A percentile compares a stretch with the other conserved stretches of the same genome.
Conservation (phyloP, 2,888 invertebrate species). For the Lithophane semibrunnea region DNA sequence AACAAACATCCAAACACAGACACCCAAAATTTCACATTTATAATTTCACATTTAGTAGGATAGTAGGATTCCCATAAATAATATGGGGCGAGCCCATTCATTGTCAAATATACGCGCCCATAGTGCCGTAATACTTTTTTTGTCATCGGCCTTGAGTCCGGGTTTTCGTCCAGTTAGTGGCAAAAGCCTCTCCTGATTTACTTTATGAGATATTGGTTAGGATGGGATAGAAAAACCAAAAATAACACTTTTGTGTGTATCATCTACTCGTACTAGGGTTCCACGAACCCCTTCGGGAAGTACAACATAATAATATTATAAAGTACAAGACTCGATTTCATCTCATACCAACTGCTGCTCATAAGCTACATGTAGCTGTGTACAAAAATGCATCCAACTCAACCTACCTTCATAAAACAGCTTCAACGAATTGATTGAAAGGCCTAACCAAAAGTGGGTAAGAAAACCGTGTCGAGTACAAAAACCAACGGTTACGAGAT, state of each 20-base stretch:
- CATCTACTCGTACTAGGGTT: no score
- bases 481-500: constrained; percentile 17
- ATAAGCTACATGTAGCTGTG: neutral
- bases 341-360: neutral
- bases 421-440: neutral
- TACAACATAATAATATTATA: neutral
- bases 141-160: neutral
- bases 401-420: neutral
- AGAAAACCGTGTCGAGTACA: constrained; percentile 45
- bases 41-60: no score
- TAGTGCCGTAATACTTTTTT: neutral
- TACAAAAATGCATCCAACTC: neutral
- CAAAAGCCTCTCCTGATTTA: neutral
- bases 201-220: no score
- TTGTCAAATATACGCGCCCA: neutral
- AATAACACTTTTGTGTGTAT: no score
- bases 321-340: neutral
- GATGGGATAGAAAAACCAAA: no score
- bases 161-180: neutral
- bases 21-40: no score
- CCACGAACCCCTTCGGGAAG: neutral
- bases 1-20: no score
- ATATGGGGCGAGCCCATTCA: neutral
- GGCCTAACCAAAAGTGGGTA: constrained; percentile 25
- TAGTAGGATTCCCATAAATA: no score